Conservation (phyloP, 1,140 invertebrate species). For the Caerostris extrusa region DNA sequence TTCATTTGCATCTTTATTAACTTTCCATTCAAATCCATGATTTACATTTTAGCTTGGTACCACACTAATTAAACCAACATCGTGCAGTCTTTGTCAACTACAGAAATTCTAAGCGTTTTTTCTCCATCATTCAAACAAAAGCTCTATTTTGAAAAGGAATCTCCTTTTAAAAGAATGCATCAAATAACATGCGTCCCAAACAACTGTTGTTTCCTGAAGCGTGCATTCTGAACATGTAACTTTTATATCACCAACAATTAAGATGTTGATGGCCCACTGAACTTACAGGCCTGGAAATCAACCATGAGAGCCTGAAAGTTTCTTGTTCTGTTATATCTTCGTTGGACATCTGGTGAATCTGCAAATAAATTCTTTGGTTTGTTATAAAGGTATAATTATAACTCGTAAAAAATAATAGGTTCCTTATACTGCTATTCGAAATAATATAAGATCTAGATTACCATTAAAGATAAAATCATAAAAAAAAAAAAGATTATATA, state of each 20-base stretch:
- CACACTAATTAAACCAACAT: not conserved
- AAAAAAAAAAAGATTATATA: no score
- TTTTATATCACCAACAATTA: not conserved
- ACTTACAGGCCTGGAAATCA: not conserved
- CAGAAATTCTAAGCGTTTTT: not conserved
- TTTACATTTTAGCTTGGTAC: not conserved
- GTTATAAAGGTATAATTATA: no score
- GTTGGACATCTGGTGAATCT: no score
- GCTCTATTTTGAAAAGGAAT: not conserved
- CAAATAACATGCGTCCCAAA: not conserved
- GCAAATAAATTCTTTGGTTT: no score
- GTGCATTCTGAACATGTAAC: constrained; percentile 11
- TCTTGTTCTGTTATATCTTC: no score
- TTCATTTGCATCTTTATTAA: not conserved
- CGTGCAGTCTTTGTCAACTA: not conserved
- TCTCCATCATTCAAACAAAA: not conserved
- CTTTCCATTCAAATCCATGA: not conserved
- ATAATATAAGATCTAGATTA: no score
- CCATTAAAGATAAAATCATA: no score
- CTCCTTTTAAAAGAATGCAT: not conserved
- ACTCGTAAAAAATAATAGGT: no score
- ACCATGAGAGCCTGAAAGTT: not conserved
- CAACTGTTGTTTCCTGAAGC: not conserved
- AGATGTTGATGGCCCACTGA: not conserved
- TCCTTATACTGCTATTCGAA: no score